Evolutionary conservation across 2,888 invertebrate genomes (phyloP).

Genomic region (Hyalella azteca): DNA sequence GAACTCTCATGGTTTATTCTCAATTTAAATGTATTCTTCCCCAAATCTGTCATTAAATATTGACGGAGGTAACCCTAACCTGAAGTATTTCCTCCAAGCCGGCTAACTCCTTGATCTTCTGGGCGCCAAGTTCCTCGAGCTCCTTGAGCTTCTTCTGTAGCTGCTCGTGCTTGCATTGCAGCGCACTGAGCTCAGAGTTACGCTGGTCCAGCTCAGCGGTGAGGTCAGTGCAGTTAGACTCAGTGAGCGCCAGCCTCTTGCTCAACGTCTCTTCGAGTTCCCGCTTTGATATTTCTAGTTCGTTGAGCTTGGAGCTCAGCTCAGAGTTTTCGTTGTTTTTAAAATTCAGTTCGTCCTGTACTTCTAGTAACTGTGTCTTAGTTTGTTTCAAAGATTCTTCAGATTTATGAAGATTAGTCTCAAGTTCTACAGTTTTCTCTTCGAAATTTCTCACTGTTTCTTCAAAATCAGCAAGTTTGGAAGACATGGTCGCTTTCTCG

Average conservation of each 20-base stretch:
- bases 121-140: neutral
- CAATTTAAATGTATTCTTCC: neutral
- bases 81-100: neutral
- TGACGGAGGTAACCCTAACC: neutral
- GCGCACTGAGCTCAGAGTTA: neutral
- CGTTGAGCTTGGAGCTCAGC: neutral
- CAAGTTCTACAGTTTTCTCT: neutral
- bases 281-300: neutral
- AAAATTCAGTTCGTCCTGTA: neutral
- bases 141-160: neutral
- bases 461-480: neutral
- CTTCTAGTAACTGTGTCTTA: neutral
- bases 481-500: neutral
- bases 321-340: neutral
- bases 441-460: neutral
- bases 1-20: neutral
- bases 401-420: neutral
- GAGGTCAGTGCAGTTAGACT: conserved; percentile 8
- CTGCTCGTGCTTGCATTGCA: neutral
- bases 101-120: neutral
- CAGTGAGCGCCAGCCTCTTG: neutral
- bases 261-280: conserved; percentile 14
- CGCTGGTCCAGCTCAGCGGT: neutral
- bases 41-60: neutral
- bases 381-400: neutral